Conservation (phyloP, 2,113 vertebrate species). For the Triplophysa dalaica region DNA sequence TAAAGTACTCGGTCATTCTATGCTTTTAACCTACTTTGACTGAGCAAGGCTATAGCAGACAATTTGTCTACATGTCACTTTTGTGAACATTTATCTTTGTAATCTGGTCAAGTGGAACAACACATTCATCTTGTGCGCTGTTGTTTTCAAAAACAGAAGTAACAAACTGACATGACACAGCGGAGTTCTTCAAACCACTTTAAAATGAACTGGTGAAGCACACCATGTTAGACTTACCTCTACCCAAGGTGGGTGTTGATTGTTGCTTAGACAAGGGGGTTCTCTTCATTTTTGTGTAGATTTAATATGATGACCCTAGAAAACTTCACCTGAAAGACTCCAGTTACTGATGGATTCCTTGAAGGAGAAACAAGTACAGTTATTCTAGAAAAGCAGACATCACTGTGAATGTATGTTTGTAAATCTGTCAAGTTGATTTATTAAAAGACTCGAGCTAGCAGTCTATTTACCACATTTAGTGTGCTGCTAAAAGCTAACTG, state of each 20-base stretch:
- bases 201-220: not conserved
- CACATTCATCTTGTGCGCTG: not conserved
- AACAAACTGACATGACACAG: not conserved
- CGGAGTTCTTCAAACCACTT: not conserved
- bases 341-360: too few relatives aligned
- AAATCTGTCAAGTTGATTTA: not conserved
- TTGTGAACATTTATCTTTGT: not conserved
- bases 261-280: slow-evolving; percentile 65
- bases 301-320: not conserved
- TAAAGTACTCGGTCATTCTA: not conserved
- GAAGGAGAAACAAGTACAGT: not conserved
- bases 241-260: slow-evolving; percentile 62
- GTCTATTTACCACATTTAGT: not conserved
- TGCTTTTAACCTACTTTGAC: slow-evolving; percentile 13
- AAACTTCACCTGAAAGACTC: not conserved
- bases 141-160: not conserved
- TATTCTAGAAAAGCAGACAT: not conserved
- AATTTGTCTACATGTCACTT: not conserved
- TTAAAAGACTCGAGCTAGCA: not conserved
- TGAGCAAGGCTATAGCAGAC: not conserved
- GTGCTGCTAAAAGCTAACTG: slow-evolving; percentile 5
- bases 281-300: slow-evolving; percentile 58
- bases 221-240: slow-evolving; percentile 58
- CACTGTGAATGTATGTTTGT: not conserved
- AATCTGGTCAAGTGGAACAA: not conserved